Percentiles rank a stretch among this genome's conserved stretches.
Conservation (phyloP, 2,797 vertebrate genomes). For the Sebastes trivittatus region DNA sequence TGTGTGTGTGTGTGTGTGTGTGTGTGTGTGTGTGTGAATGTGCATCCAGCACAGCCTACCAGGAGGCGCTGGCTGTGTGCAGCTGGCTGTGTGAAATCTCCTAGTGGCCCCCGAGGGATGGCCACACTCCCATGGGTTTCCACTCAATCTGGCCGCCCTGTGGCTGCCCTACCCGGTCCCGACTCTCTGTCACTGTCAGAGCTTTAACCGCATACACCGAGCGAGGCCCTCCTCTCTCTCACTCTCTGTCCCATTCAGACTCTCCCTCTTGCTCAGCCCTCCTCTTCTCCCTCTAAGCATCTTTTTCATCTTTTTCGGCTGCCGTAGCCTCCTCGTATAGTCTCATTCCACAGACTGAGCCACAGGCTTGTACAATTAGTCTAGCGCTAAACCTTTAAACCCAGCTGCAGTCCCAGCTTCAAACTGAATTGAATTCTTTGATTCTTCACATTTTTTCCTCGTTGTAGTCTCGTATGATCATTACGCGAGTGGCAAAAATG, state of each 20-base stretch:
- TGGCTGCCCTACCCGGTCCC: constrained; percentile 49
- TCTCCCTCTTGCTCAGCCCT: background rate
- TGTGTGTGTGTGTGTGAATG: constrained; percentile 1
- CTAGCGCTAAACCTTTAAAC: constrained; percentile 38
- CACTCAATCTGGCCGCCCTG: constrained; percentile 64
- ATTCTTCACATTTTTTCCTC: background rate
- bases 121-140: constrained; percentile 68
- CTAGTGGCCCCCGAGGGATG: constrained; percentile 71
- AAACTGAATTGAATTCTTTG: constrained; percentile 22
- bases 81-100: constrained; percentile 81
- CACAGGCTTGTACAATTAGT: constrained; percentile 17
- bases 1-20: background rate
- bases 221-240: background rate
- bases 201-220: constrained; percentile 20
- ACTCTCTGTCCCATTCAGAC: background rate
- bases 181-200: constrained; percentile 41
- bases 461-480: background rate
- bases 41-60: constrained; percentile 65
- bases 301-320: constrained; percentile 2
- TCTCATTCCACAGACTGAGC: constrained; percentile 2
- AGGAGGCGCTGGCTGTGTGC: constrained; percentile 80
- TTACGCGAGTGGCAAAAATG: constrained; percentile 23
- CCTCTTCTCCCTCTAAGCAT: background rate
- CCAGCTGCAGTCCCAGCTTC: constrained; percentile 20
- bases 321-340: background rate